Evolutionary conservation across 2,888 invertebrate genomes (phyloP).

Genomic region (Liopterus haemorrhoidalis): DNA sequence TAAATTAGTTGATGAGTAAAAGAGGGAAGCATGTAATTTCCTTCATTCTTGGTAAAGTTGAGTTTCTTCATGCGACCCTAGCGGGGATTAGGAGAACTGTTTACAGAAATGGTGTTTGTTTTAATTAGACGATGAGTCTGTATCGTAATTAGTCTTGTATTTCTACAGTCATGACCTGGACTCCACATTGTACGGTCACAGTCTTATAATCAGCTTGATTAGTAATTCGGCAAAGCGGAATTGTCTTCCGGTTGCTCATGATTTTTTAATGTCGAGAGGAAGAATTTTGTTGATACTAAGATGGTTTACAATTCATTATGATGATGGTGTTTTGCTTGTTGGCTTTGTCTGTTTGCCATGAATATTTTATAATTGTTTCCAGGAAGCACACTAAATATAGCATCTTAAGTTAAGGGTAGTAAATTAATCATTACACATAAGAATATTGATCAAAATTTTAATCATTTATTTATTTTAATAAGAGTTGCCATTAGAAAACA

Average conservation of each 20-base stretch:
- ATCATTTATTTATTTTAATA: too few relatives aligned
- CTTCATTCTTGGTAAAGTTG: slow-evolving; percentile 11
- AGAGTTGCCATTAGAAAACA: too few relatives aligned
- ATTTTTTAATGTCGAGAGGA: slow-evolving; percentile 20
- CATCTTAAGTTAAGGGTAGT: too few relatives aligned
- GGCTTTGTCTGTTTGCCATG: too few relatives aligned
- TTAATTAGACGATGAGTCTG: slow-evolving; percentile 21
- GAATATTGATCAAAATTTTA: too few relatives aligned
- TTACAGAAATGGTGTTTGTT: slow-evolving; percentile 21
- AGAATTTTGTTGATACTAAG: slow-evolving; percentile 16
- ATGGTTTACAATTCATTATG: too few relatives aligned
- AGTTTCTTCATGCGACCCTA: not conserved
- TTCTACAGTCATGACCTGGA: not conserved
- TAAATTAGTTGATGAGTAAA: slow-evolving; percentile 22
- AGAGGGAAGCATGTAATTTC: slow-evolving; percentile 15
- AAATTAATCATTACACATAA: too few relatives aligned
- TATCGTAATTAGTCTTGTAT: slow-evolving; percentile 13
- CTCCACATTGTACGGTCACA: slow-evolving; percentile 14
- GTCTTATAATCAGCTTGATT: slow-evolving; percentile 11
- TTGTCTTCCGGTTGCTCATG: slow-evolving; percentile 6
- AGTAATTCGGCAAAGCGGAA: slow-evolving; percentile 11
- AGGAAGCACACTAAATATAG: too few relatives aligned
- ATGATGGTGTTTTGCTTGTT: too few relatives aligned
- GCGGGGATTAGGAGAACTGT: slow-evolving; percentile 9
- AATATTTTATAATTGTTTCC: too few relatives aligned